A percentile compares a stretch with the other conserved stretches of the same genome.
Conservation (phyloP, 2,888 invertebrate genomes). For the Galerucella pusilla region DNA sequence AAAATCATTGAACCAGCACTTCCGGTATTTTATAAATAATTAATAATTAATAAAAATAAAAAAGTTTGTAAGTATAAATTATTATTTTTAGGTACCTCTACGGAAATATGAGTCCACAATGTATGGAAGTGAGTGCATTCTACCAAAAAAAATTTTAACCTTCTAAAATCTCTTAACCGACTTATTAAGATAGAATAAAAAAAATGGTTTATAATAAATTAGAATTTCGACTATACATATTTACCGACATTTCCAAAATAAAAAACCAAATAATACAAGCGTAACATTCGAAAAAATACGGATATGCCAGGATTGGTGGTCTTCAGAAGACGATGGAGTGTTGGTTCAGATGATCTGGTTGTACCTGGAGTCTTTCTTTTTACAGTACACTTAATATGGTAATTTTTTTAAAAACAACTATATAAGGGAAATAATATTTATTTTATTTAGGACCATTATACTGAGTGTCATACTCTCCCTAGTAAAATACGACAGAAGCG, state of each 20-base stretch:
- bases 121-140: neutral
- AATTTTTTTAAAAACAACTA: constrained; percentile 57
- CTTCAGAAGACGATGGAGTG: constrained; percentile 87
- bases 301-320: constrained; percentile 87
- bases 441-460: constrained; percentile 71
- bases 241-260: constrained; percentile 16
- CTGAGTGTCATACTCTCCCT: constrained; percentile 70
- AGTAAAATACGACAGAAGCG: constrained; percentile 68
- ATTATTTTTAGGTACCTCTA: neutral
- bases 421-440: constrained; percentile 14
- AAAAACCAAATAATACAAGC: constrained; percentile 12
- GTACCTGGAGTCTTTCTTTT: constrained; percentile 84
- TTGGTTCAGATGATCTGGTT: constrained; percentile 89
- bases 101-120: neutral
- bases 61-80: neutral
- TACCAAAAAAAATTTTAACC: neutral
- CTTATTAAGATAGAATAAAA: neutral
- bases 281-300: constrained; percentile 18
- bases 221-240: constrained; percentile 5
- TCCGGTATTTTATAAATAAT: no score
- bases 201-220: constrained; percentile 12
- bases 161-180: neutral
- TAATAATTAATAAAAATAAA: neutral
- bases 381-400: constrained; percentile 83
- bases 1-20: no score